Conservation (phyloP, 2,113 vertebrate species). For the Chrysemys picta region DNA sequence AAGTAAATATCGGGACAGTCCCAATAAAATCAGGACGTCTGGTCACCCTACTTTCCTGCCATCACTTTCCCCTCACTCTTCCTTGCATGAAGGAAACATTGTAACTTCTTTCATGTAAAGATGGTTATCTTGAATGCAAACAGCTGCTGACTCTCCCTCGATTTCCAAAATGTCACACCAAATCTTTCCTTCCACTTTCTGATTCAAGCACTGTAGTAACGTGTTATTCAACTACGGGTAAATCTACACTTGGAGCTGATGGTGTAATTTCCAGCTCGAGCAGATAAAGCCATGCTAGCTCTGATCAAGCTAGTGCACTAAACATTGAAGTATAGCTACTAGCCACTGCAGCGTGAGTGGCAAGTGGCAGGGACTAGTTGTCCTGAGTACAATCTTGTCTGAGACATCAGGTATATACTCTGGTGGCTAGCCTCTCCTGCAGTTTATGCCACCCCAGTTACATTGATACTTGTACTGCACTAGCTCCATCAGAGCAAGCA, state of each 20-base stretch:
- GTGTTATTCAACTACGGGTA: neutral
- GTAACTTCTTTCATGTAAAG: neutral
- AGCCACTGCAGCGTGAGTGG: neutral
- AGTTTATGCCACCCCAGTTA: neutral
- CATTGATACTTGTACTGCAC: neutral
- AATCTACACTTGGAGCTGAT: neutral
- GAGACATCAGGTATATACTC: neutral
- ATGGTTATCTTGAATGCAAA: neutral
- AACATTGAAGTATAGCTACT: neutral
- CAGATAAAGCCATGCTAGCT: neutral
- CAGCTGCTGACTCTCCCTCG: neutral
- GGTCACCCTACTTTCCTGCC: neutral
- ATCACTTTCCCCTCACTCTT: neutral
- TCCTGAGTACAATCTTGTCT: neutral
- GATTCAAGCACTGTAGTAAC: constrained; percentile 5
- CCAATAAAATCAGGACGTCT: no score
- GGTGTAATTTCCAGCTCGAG: neutral
- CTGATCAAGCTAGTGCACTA: neutral
- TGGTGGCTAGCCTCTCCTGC: neutral
- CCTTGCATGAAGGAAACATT: neutral
- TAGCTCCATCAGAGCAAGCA: neutral
- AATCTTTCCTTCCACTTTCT: neutral
- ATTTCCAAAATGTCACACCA: neutral
- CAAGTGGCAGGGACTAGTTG: neutral
- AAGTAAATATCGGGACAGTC: no score